phyloP scores from a whole-genome alignment of 2,797 vertebrate species.

The Alauda arvensis region DNA sequence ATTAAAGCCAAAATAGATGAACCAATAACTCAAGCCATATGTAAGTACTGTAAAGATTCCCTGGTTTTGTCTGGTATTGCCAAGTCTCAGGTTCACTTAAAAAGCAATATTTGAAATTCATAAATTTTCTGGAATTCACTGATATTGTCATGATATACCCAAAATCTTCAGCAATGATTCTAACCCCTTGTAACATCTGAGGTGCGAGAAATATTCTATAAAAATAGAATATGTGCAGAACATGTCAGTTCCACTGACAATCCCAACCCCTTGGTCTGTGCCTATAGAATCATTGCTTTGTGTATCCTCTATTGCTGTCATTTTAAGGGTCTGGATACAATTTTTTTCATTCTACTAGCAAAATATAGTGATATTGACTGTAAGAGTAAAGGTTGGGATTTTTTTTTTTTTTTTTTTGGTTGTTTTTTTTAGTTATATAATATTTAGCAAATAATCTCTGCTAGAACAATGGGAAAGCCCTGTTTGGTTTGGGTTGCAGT shows the following conservation, averaged over 20 bases:
- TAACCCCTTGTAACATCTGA: conserved; percentile 65
- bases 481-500: conserved; percentile 11
- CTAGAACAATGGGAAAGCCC: neutral
- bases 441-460: neutral
- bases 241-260: conserved; percentile 23
- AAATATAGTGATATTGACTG: neutral
- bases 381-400: neutral
- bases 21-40: conserved; percentile 86
- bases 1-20: conserved; percentile 94
- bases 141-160: conserved; percentile 46
- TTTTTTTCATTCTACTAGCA: neutral
- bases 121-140: conserved; percentile 55
- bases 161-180: conserved; percentile 76
- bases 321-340: conserved; percentile 69
- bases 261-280: conserved; percentile 60
- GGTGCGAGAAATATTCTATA: conserved; percentile 75
- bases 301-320: conserved; percentile 70
- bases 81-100: conserved; percentile 26
- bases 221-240: conserved; percentile 74
- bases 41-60: conserved; percentile 81
- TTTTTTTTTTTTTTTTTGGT: neutral
- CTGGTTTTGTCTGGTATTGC: conserved; percentile 2
- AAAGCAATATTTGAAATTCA: conserved; percentile 37
- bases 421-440: conserved; percentile 13
- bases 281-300: conserved; percentile 76